Percentiles rank a stretch among this genome's conserved stretches.
These are phyloP conservation scores for Vanessa cardui DNA, from an alignment of 2,888 invertebrate species.

Conservation along the genomic window DNA sequence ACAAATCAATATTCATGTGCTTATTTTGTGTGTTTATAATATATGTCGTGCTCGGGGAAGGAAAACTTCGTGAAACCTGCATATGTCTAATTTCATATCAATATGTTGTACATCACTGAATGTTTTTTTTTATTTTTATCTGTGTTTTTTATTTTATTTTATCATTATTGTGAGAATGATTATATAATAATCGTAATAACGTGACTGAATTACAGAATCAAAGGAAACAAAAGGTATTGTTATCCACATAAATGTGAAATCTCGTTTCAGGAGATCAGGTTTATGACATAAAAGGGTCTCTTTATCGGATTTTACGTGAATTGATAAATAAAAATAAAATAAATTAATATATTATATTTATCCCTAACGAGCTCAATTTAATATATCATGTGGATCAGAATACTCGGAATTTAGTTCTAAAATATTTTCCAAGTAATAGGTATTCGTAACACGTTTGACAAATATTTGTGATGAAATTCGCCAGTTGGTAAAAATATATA, in stretches of 20 bases:
- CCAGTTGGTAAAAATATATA: conserved; percentile 36
- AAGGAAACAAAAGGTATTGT: conserved; percentile 60
- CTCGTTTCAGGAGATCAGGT: conserved; percentile 54
- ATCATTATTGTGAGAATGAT: conserved; percentile 36
- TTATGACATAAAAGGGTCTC: conserved; percentile 55
- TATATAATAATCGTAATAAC: conserved; percentile 43
- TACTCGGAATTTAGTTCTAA: conserved; percentile 5
- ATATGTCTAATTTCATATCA: too few relatives aligned
- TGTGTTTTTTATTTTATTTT: neutral
- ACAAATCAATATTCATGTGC: too few relatives aligned
- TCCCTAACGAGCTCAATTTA: conserved; percentile 19
- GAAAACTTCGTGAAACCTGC: too few relatives aligned
- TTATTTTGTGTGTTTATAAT: too few relatives aligned
- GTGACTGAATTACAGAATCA: conserved; percentile 52
- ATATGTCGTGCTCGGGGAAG: too few relatives aligned
- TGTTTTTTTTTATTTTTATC: too few relatives aligned
- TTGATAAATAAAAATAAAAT: conserved; percentile 43
- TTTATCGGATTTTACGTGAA: conserved; percentile 48
- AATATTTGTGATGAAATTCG: conserved; percentile 34
- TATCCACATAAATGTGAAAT: conserved; percentile 57
- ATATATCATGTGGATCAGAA: conserved; percentile 11
- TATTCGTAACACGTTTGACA: conserved; percentile 28
- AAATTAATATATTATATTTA: conserved; percentile 31
- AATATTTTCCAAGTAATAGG: conserved; percentile 16
- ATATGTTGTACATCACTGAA: too few relatives aligned